phyloP scores from a whole-genome alignment of 2,113 vertebrate genomes.

The Macrotis lagotis region DNA sequence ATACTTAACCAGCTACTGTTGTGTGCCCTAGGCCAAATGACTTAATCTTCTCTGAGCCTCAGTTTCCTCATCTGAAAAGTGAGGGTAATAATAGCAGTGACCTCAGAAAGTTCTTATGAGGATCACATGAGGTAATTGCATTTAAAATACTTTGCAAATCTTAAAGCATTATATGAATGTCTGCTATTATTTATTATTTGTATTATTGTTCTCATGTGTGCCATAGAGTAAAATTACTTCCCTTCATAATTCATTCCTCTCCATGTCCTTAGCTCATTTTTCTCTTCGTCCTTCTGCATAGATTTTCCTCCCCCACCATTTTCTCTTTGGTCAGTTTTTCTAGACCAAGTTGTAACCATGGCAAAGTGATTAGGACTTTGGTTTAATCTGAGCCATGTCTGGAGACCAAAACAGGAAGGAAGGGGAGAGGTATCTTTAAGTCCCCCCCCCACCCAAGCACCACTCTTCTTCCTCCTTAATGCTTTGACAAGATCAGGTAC shows the following conservation, averaged over 20 bases:
- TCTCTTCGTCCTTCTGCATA: conserved; percentile 5
- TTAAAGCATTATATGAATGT: background rate
- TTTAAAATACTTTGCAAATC: background rate
- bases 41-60: background rate
- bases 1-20: background rate
- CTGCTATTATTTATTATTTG: background rate
- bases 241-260: conserved; percentile 6
- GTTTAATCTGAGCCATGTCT: background rate
- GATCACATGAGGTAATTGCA: background rate
- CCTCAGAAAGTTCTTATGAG: background rate
- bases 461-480: background rate
- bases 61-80: background rate
- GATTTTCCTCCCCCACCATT: background rate
- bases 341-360: background rate
- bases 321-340: background rate
- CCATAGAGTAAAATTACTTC: background rate
- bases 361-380: background rate
- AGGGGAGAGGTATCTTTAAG: background rate
- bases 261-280: background rate
- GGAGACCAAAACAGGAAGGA: background rate
- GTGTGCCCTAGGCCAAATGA: background rate
- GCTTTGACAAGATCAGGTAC: conserved; percentile 15
- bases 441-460: background rate
- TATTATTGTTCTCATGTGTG: background rate
- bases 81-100: background rate